Evolutionary conservation across 2,888 invertebrate genomes (phyloP).

Genomic region (Athalia circularis): DNA sequence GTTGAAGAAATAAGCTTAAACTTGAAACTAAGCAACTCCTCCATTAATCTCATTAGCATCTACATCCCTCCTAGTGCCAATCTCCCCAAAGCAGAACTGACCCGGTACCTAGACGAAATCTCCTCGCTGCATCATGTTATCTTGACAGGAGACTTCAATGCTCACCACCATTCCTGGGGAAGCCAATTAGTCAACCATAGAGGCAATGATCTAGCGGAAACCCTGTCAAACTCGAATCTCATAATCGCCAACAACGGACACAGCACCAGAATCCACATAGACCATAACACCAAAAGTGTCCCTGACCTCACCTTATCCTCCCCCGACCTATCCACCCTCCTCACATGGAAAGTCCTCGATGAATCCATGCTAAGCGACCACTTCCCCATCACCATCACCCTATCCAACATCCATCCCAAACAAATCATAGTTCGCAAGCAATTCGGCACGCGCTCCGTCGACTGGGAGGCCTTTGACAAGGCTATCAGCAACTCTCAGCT

Average conservation of each 20-base stretch:
- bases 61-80: no score
- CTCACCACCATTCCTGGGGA: constrained; percentile 1
- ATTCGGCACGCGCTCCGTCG: neutral
- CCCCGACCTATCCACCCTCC: neutral
- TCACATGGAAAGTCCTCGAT: neutral
- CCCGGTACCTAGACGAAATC: no score
- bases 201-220: neutral
- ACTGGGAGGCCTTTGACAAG: neutral
- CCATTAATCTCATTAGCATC: no score
- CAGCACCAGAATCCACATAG: neutral
- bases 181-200: neutral
- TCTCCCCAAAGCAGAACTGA: no score
- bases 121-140: neutral
- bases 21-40: no score
- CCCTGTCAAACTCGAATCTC: neutral
- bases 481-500: neutral
- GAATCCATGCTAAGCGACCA: constrained; percentile 17
- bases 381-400: neutral
- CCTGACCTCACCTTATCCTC: neutral
- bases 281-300: neutral
- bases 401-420: neutral
- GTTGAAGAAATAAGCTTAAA: no score
- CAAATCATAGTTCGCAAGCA: neutral
- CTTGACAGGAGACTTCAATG: neutral
- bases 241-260: neutral